Evolutionary conservation across 2,888 invertebrate genomes (phyloP).

Genomic region (Drosophila kambysellisi): DNA sequence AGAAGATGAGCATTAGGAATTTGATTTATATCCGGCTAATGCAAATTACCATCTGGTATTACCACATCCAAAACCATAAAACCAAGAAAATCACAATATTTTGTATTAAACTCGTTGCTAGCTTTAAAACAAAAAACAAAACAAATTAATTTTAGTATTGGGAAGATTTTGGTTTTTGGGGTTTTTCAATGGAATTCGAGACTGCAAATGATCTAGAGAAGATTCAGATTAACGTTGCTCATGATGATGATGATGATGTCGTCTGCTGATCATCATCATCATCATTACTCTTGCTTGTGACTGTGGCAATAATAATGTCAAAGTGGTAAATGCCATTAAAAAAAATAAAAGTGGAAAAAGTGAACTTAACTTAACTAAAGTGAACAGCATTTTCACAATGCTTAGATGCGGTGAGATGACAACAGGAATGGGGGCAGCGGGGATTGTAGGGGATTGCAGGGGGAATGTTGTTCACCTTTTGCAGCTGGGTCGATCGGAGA

Average conservation of each 20-base stretch:
- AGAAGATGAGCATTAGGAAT: conserved; percentile 14
- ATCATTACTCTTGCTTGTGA: conserved; percentile 4
- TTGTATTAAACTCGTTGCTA: conserved; percentile 52
- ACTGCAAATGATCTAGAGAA: conserved; percentile 8
- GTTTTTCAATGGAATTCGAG: conserved; percentile 15
- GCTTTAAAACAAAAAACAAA: neutral
- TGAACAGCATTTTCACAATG: conserved; percentile 17
- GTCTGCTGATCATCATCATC: conserved; percentile 14
- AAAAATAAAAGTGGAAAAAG: conserved; percentile 43
- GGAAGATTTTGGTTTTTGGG: neutral
- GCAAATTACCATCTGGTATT: conserved; percentile 51
- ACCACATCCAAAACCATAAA: conserved; percentile 24
- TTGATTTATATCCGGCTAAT: conserved; percentile 9
- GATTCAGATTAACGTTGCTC: conserved; percentile 12
- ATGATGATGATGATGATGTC: conserved; percentile 27
- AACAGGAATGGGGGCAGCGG: conserved; percentile 1
- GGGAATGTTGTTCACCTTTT: conserved; percentile 76
- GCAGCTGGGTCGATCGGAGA: conserved; percentile 28
- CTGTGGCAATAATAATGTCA: conserved; percentile 69
- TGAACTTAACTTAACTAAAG: conserved; percentile 17
- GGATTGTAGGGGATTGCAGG: neutral
- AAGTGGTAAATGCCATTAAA: conserved; percentile 70
- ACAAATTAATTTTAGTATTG: neutral
- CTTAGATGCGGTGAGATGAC: neutral
- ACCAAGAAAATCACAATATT: neutral